Evolutionary conservation across 2,797 vertebrate genomes (phyloP), one percentile per base, ranked within the genome.

Genomic region (Strix occidentalis): DNA sequence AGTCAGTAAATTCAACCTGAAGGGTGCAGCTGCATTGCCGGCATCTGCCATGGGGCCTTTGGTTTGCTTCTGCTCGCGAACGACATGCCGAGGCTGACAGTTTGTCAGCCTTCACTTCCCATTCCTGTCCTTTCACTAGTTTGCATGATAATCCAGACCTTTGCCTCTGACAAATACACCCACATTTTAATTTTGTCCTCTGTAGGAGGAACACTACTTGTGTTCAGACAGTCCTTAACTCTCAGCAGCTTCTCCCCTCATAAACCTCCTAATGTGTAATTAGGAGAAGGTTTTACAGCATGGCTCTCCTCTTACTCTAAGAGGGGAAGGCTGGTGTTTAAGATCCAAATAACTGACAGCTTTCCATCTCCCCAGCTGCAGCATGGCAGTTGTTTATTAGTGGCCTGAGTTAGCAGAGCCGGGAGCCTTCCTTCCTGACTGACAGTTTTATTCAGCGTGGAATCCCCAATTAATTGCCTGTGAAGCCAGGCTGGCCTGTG

Each of bases 31-130:
- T 60, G 45, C 43, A 43, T 53, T 70, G 74, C 88, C 6, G 0
- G 71, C 63, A 84, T 63, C 31, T 61, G 91, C 95, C 39, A 57
- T 19, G 13, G 50, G 79, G 78, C 64, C 60, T 51, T 57, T 57
- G 35, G 24, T 92, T 94, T 5, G 0, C 56, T 46, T 86, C 69
- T 54, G 77, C 87, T 89, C 21, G 5, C 6, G 0, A 56, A 71
- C 54, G 7, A 37, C 80, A 10, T 87, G 68, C 79, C 4, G 2
- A 65, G 88, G 16, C 71, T 91, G 96, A 94, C 91, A 93, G 93
- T 84, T 91, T 85, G 90, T 95, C 96, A 90, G 89, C 95, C 89
- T 93, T 93, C 93, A 58, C 91, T 95, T 96, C 89, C 91, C 92
- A 83, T 95, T 93, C 93, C 92, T 21, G 31, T 95, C 94, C 93